Evolutionary conservation across 2,888 invertebrate species (phyloP), one percentile per base, ranked within the genome.

Genomic region (Criorhina ranunculi): DNA sequence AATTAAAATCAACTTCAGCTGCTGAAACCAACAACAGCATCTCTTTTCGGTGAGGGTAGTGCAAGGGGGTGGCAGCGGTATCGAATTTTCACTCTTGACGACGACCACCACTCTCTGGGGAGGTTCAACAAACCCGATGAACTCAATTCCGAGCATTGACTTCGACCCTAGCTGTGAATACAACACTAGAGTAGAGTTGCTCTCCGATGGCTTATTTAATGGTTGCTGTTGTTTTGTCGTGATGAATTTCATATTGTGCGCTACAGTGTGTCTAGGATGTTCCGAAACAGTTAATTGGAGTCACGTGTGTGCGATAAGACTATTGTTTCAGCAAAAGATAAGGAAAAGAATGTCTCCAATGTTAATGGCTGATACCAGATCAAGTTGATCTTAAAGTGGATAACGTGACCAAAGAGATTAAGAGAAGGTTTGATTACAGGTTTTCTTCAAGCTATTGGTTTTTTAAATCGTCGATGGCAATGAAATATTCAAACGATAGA

Each of bases 61-160:
- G 11, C 55, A 33, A 51, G 60, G 35, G 24, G 35, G 40, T 35
- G 57, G n/a, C 15, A 37, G 64, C 53, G 73, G 51, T 69, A 73
- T 79, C 70, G 80, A 80, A 85, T 85, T 85, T 85, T 85, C 85
- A 85, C 85, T 85, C 80, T 78, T 67, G 69, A 69, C 75, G 40
- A 73, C 83, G 53, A 67, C 73, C 29, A 55, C 78, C 9, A 4
- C 12, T 57, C 73, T 60, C 37, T 24, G 64, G 75, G 64, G 79
- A 75, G 75, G 85, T 80, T 85, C 80, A 85, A 85, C 67, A 80
- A 85, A 85, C 85, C 60, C 70, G 46, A 55, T 85, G 85, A 80
- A 85, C 85, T 85, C 75, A 85, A 60, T 85, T 80, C 85, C 69
- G 85, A 57, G 57, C 85, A 53, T 75, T 85, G 85, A 85, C 85